These are phyloP conservation scores for Artibeus jamaicensis DNA, from an alignment of 2,797 vertebrate genomes.

Conservation along the genomic window DNA sequence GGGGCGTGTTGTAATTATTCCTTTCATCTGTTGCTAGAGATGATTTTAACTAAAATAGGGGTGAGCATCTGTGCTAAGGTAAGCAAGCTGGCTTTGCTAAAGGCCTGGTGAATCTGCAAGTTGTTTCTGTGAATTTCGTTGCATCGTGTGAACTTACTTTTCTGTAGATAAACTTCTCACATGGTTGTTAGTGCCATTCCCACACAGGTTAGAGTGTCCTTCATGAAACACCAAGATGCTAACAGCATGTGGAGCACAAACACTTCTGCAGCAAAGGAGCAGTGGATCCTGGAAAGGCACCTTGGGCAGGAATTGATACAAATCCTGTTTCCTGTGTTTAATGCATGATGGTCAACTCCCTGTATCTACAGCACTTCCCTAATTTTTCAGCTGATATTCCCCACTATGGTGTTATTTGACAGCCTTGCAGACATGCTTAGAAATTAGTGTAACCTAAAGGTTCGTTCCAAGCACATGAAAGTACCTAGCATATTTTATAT, in stretches of 20 bases:
- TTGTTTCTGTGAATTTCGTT: slow-evolving; percentile 61
- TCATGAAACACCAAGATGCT: slow-evolving; percentile 61
- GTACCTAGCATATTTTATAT: neutral
- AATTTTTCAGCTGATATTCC: slow-evolving; percentile 50
- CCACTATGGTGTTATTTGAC: neutral
- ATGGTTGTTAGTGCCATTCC: neutral
- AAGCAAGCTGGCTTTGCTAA: slow-evolving; percentile 53
- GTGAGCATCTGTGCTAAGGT: slow-evolving; percentile 54
- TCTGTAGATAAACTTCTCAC: slow-evolving; percentile 52
- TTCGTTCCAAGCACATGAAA: neutral
- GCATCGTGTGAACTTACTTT: slow-evolving; percentile 21
- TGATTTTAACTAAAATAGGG: slow-evolving; percentile 34
- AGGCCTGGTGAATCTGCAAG: slow-evolving; percentile 12
- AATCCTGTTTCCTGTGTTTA: slow-evolving; percentile 55
- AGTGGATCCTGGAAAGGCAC: slow-evolving; percentile 16
- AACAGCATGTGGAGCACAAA: slow-evolving; percentile 28
- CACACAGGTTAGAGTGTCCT: slow-evolving; percentile 45
- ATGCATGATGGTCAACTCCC: slow-evolving; percentile 56
- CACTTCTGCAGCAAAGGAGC: slow-evolving; percentile 27
- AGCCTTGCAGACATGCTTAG: neutral
- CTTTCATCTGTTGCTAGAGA: slow-evolving; percentile 63
- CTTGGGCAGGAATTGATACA: slow-evolving; percentile 45
- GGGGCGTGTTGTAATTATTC: slow-evolving; percentile 63
- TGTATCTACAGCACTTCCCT: slow-evolving; percentile 10
- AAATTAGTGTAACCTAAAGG: neutral